Evolutionary conservation across 2,888 invertebrate species (phyloP).

Genomic region (Autographa gamma): DNA sequence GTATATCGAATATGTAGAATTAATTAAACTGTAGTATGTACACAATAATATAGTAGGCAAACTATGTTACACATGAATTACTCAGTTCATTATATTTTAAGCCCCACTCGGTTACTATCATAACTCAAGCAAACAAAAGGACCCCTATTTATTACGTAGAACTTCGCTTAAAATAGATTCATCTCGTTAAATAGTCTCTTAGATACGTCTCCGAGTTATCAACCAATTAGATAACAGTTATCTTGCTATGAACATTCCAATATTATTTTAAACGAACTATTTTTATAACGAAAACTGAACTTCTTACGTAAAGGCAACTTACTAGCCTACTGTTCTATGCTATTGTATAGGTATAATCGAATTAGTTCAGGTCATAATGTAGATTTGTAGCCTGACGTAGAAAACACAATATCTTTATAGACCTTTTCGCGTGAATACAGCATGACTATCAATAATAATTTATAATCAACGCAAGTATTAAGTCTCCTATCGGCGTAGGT

Average conservation of each 20-base stretch:
- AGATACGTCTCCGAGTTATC: not conserved
- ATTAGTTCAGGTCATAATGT: not conserved
- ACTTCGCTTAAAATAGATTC: slow-evolving; percentile 3
- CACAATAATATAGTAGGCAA: not conserved
- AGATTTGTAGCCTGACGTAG: not conserved
- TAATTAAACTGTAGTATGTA: no score
- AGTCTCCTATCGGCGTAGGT: no score
- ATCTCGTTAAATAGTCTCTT: not conserved
- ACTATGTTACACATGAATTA: not conserved
- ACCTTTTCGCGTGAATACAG: not conserved
- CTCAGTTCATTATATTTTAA: not conserved
- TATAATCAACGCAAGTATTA: not conserved
- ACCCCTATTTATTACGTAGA: not conserved
- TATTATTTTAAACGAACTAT: not conserved
- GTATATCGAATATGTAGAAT: not conserved
- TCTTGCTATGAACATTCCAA: not conserved
- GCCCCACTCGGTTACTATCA: not conserved
- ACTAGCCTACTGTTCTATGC: not conserved
- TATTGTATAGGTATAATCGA: not conserved
- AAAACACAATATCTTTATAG: not conserved
- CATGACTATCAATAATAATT: not conserved
- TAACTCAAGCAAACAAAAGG: not conserved
- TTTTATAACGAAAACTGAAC: not conserved
- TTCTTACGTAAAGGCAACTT: not conserved
- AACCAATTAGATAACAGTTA: slow-evolving; percentile 3